Conservation (phyloP, 2,797 vertebrate species). For the Microchirus variegatus region DNA sequence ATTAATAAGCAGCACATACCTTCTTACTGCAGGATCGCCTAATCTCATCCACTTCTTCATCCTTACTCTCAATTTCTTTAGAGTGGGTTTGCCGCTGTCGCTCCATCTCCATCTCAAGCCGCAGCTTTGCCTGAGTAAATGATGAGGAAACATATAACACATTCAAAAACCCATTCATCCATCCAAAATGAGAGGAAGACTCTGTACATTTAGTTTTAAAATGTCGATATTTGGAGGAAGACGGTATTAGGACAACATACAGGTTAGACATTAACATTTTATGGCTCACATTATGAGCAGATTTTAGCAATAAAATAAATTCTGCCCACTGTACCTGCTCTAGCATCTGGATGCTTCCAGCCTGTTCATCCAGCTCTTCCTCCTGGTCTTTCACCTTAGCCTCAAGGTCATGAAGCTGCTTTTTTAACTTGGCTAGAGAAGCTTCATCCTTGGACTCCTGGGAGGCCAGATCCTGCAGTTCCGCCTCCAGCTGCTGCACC, state of each 20-base stretch:
- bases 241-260: too few species aligned
- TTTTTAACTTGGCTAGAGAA: constrained; percentile 93
- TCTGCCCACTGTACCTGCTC: constrained; percentile 87
- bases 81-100: constrained; percentile 91
- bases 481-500: constrained; percentile 90
- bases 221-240: background rate
- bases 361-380: constrained; percentile 98
- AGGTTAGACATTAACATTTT: background rate
- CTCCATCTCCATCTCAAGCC: constrained; percentile 99
- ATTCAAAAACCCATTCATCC: background rate
- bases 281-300: too few species aligned
- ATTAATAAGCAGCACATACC: constrained; percentile 74
- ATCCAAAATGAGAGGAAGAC: background rate
- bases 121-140: constrained; percentile 87
- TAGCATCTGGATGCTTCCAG: constrained; percentile 95
- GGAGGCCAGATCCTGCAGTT: constrained; percentile 94
- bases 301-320: background rate
- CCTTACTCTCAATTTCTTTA: constrained; percentile 95
- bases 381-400: constrained; percentile 98
- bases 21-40: constrained; percentile 96
- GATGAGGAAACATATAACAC: constrained; percentile 4
- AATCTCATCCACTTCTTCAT: constrained; percentile 97
- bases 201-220: background rate
- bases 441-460: constrained; percentile 98
- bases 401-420: constrained; percentile 94